A percentile compares a stretch with the other conserved stretches of the same genome.
Conservation (phyloP, 2,888 invertebrate genomes). For the Sericinus montela region DNA sequence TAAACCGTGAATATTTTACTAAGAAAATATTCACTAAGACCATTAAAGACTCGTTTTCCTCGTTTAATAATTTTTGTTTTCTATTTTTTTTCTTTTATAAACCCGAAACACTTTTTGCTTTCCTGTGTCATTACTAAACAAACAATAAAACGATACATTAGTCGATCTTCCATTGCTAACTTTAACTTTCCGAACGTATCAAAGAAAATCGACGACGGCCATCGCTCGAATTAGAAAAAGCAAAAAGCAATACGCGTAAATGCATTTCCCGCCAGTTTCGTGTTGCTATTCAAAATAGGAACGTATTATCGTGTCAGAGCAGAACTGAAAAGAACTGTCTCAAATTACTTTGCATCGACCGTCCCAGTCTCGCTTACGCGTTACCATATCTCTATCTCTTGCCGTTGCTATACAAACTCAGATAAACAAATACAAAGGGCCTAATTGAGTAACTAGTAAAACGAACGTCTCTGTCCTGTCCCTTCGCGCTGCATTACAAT, state of each 20-base stretch:
- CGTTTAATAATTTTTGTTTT: no score
- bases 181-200: slow-evolving; percentile 54
- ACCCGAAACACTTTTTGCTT: neutral
- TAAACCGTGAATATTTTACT: no score
- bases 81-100: neutral
- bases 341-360: slow-evolving; percentile 68
- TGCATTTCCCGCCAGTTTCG: slow-evolving; percentile 75
- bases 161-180: slow-evolving; percentile 21
- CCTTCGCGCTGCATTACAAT: slow-evolving; percentile 57
- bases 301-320: slow-evolving; percentile 64
- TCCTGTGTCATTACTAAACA: neutral
- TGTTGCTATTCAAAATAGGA: slow-evolving; percentile 78
- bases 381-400: slow-evolving; percentile 36
- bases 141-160: neutral
- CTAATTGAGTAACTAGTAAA: slow-evolving; percentile 81
- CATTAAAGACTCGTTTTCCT: no score
- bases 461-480: slow-evolving; percentile 73
- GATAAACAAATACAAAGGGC: slow-evolving; percentile 80
- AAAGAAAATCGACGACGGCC: slow-evolving; percentile 63
- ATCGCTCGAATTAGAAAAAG: slow-evolving; percentile 63
- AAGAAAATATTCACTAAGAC: no score
- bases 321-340: slow-evolving; percentile 74
- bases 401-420: slow-evolving; percentile 72
- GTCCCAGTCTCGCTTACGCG: slow-evolving; percentile 36
- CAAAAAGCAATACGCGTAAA: slow-evolving; percentile 62